phyloP scores from a whole-genome alignment of 2,888 invertebrate species.

The Limenitis camilla region DNA sequence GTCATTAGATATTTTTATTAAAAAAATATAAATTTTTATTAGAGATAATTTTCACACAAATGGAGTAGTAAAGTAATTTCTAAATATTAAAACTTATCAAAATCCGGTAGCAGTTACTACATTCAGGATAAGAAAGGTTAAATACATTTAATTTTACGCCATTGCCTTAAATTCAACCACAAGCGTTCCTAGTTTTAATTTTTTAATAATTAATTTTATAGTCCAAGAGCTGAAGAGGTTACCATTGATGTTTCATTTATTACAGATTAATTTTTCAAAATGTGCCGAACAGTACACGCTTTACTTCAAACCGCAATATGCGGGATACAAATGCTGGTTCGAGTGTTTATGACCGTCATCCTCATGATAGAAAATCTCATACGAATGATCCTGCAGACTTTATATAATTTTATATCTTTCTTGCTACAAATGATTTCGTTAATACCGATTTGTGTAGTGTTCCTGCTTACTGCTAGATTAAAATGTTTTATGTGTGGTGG shows the following conservation, averaged over 20 bases:
- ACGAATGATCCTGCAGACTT: constrained; percentile 52
- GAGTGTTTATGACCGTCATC: constrained; percentile 57
- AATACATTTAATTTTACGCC: no score
- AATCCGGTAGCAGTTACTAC: no score
- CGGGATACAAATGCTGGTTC: constrained; percentile 53
- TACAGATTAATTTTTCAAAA: constrained; percentile 34
- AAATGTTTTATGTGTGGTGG: constrained; percentile 59
- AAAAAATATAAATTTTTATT: no score
- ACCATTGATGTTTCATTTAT: constrained; percentile 10
- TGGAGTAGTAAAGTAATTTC: no score
- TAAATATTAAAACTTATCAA: no score
- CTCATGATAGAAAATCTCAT: constrained; percentile 60
- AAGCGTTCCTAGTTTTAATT: no score
- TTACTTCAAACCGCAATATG: constrained; percentile 48
- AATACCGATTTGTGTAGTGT: constrained; percentile 55
- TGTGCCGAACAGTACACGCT: constrained; percentile 58
- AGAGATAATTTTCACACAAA: no score
- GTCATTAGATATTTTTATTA: no score
- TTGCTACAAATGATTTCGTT: constrained; percentile 54
- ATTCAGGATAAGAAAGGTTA: no score
- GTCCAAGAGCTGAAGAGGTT: background rate
- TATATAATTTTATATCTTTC: constrained; percentile 60
- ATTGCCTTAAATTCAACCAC: no score
- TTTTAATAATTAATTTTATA: no score
- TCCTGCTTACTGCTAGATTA: constrained; percentile 46